These are phyloP conservation scores for Xylota segnis DNA, from an alignment of 2,888 invertebrate species.

Conservation along the genomic window DNA sequence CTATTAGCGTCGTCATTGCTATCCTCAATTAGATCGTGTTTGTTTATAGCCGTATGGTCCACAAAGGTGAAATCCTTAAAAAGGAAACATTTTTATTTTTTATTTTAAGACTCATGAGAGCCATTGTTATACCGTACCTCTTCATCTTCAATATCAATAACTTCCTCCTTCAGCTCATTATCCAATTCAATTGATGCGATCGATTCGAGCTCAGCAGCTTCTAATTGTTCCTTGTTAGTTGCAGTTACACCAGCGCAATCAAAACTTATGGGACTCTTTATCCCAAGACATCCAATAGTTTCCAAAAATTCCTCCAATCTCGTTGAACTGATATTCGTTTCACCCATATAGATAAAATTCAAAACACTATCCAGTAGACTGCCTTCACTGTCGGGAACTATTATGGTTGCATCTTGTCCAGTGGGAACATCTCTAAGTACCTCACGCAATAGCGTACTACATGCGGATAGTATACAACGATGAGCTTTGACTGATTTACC, in stretches of 20 bases:
- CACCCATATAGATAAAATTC: constrained; percentile 83
- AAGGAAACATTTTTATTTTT: neutral
- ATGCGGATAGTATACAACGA: constrained; percentile 82
- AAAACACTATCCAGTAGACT: constrained; percentile 81
- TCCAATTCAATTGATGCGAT: constrained; percentile 80
- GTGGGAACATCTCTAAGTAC: constrained; percentile 81
- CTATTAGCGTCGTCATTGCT: constrained; percentile 42
- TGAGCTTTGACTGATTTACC: constrained; percentile 81
- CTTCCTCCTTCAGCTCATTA: constrained; percentile 61
- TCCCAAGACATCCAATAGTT: constrained; percentile 82
- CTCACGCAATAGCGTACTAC: constrained; percentile 82
- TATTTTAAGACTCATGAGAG: neutral
- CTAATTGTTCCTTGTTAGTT: neutral
- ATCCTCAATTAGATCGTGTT: constrained; percentile 81
- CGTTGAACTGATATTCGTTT: constrained; percentile 81
- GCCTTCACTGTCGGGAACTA: constrained; percentile 82
- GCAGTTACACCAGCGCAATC: constrained; percentile 78
- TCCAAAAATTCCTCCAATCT: constrained; percentile 83
- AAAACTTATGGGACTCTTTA: constrained; percentile 83
- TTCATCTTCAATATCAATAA: constrained; percentile 34
- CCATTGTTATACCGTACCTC: constrained; percentile 8
- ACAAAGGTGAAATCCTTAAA: constrained; percentile 72
- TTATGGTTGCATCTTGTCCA: constrained; percentile 81
- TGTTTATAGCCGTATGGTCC: constrained; percentile 79
- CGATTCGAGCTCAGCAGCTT: constrained; percentile 64